Evolutionary conservation across 2,797 vertebrate species (phyloP).

Genomic region (Alca torda): DNA sequence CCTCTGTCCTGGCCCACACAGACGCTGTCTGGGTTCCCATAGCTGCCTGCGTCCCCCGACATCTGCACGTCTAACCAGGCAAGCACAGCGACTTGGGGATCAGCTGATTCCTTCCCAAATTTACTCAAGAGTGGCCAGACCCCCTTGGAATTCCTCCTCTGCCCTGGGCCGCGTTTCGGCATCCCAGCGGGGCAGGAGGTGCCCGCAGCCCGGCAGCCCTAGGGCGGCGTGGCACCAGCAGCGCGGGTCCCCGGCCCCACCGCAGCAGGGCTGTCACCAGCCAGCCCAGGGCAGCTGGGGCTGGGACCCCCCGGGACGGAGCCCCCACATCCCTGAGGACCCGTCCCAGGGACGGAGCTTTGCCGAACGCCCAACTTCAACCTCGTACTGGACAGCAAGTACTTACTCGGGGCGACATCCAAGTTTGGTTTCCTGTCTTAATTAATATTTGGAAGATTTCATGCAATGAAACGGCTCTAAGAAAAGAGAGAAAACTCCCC

Average conservation of each 20-base stretch:
- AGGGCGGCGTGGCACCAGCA: neutral
- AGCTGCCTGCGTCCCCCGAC: neutral
- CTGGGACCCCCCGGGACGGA: neutral
- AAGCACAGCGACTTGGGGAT: rapidly evolving
- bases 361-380: neutral
- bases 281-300: neutral
- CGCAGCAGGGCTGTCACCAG: neutral
- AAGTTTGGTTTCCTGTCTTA: neutral
- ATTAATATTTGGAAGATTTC: neutral
- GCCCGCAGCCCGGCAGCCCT: neutral
- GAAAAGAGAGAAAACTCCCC: no score
- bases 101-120: neutral
- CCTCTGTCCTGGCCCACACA: neutral
- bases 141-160: neutral
- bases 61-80: rapidly evolving
- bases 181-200: neutral
- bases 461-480: neutral
- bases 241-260: neutral
- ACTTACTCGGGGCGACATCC: neutral
- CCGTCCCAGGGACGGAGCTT: neutral
- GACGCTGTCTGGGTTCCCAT: neutral
- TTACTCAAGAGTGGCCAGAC: neutral
- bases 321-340: neutral
- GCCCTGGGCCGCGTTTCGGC: neutral
- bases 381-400: neutral